Evolutionary conservation across 2,888 invertebrate species (phyloP), one percentile per base, ranked within the genome.

Genomic region (Helleia helle): DNA sequence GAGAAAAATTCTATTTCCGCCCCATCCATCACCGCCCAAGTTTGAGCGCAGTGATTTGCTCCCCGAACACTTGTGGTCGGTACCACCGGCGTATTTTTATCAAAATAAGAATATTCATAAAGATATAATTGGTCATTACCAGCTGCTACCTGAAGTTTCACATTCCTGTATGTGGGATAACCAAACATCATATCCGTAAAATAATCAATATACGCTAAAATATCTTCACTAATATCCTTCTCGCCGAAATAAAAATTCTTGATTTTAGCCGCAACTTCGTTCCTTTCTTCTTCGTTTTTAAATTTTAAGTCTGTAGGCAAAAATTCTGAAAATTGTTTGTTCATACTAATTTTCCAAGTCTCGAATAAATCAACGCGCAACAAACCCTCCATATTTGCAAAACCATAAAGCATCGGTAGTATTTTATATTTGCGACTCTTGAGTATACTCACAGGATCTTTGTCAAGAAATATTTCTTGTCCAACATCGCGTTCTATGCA

Each of bases 101-200:
- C 59, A 4, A 54, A 48, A 46, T 60, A 69, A 1, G 62, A 58
- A 49, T 65, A 70, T 41, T 65, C 57, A 42, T 66, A 69, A n/a
- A 55, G 22, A 41, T 50, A 55, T 40, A 68, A 54, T 28, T 56
- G 45, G 27, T 66, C 40, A 36, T 65, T 52, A 1, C 61, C 59
- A 11, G 49, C 43, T 22, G 49, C 43, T 8, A 50, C 36, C 36
- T 58, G 58, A 12, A 64, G 15, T 27, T 54, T 60, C 2, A 59
- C 44, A 3, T 60, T 51, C 42, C 58, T 58, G 3, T 62, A 40
- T 31, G 56, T 59, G 2, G 64, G 50, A 18, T 58, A 64, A 2
- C 43, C 49, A 44, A 70, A 62, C 0, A 59, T 0, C 3, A 55
- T 18, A 83, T 89, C 81, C 3, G 65, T 45, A 36, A 59, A 56